Percentiles rank a stretch among this genome's conserved stretches.
Evolutionary conservation across 1,140 invertebrate species (phyloP).

Genomic region (Pectinophora gossypiella): DNA sequence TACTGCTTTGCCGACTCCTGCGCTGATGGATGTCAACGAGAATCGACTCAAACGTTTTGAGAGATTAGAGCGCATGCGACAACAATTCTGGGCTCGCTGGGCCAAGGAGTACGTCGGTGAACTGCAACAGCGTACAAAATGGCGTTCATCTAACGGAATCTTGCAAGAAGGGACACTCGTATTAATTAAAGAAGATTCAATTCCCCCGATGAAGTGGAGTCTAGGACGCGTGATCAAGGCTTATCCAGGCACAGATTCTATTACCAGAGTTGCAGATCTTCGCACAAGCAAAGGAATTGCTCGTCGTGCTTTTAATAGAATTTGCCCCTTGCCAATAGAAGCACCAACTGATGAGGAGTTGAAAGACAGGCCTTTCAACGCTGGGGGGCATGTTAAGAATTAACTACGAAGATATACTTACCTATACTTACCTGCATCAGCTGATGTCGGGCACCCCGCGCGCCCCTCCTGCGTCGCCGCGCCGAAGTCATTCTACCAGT

Average conservation of each 20-base stretch:
- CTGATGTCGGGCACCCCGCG: no score
- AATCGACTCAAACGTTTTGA: neutral
- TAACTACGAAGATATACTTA: no score
- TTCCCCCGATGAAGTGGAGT: neutral
- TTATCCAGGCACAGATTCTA: no score
- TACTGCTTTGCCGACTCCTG: constrained; percentile 7
- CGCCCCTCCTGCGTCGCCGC: no score
- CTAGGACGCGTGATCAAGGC: no score
- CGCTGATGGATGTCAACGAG: constrained; percentile 1
- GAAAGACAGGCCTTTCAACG: constrained; percentile 8
- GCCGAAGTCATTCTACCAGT: no score
- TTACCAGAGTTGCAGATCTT: neutral
- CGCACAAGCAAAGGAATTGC: neutral
- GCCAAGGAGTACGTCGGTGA: constrained; percentile 6
- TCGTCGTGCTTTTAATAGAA: neutral
- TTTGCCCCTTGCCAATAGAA: neutral
- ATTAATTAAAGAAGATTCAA: constrained; percentile 1
- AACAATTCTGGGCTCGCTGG: constrained; percentile 7
- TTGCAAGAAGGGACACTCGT: neutral
- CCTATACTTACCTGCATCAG: no score
- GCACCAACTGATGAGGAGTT: neutral
- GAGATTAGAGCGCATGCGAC: constrained; percentile 2
- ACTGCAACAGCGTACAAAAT: constrained; percentile 7
- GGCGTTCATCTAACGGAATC: neutral
- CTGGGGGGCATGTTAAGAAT: constrained; percentile 4